Percentiles rank a stretch among this genome's conserved stretches.
phyloP scores from a whole-genome alignment of 2,113 vertebrate genomes.

The Pyrgilauda ruficollis region DNA sequence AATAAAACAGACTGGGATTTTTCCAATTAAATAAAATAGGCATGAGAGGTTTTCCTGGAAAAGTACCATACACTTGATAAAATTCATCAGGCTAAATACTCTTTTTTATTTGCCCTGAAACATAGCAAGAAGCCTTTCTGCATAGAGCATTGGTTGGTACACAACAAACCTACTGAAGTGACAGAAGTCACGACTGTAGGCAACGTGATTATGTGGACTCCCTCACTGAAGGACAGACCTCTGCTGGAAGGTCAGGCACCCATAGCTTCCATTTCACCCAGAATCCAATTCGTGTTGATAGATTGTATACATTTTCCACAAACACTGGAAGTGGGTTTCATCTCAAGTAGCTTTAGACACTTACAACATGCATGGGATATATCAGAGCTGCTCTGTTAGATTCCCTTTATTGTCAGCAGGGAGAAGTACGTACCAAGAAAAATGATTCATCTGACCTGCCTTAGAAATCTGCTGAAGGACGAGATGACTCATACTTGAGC shows the following conservation, averaged over 20 bases:
- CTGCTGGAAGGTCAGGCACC: neutral
- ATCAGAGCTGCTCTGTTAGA: neutral
- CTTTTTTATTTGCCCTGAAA: neutral
- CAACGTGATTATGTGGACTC: accelerated
- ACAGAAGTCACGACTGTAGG: neutral
- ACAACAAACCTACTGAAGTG: neutral
- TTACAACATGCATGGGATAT: neutral
- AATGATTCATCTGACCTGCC: constrained; percentile 4
- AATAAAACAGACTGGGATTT: neutral
- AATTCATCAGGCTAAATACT: neutral
- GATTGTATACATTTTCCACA: neutral
- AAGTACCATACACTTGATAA: neutral
- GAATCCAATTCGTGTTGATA: neutral
- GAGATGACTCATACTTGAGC: constrained; percentile 5
- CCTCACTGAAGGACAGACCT: neutral
- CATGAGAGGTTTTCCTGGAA: neutral
- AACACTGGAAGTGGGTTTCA: neutral
- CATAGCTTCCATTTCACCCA: neutral
- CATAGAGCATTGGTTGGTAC: neutral
- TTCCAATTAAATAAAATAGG: neutral
- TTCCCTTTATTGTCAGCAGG: neutral
- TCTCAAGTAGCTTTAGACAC: neutral
- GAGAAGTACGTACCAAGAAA: constrained; percentile 17
- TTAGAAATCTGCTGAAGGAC: neutral
- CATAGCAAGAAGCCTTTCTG: neutral